Base-by-base conservation (phyloP, 2,888 invertebrate species). In the Sisyra nigra region DNA sequence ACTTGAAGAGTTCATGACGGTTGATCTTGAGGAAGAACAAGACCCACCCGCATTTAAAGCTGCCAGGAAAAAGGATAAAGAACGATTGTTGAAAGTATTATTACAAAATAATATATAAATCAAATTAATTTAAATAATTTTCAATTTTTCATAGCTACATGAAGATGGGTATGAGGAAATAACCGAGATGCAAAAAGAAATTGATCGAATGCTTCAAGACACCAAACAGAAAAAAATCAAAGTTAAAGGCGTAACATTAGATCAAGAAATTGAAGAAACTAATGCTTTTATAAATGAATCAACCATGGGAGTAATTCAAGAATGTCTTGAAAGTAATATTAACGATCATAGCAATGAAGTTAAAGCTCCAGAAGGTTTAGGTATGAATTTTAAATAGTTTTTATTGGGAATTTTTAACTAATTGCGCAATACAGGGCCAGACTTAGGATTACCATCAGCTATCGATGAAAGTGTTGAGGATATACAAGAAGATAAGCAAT, bases 21-120 rank as follows among this genome's bases (percentile, higher is more conserved):
- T 97, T 1, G 96, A 98, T 59, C 66, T 98, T 51, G 94, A 96
- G 58, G 89, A 92, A 52, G 93, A 93, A 55, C 89, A 91, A 60
- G 96, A 96, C 63, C 92, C 96, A 7, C 96, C 96, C 0, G 86
- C 91, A 2, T 97, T 92, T 58, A 89, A 88, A 60, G 84, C 82
- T 1, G 89, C 92, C 0, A 73, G 93, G 43, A 81, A 83, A 55
- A 84, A 85, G 55, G 92, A 92, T 56, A 83, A 85, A 49, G 88
- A 88, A 53, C 68, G 86, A 19, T 63, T 89, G 48, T 82, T 83
- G 55, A 84, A 76, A 68, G 83, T 83, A 59, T 42, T 18, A 3
- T 30, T 9, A 10, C 39, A n/a, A 40, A 35, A 41, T 13, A 9
- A 42, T 19, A 17, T 30, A 30, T 30, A 30, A 35, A 35, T 37